Evolutionary conservation across 2,888 invertebrate species (phyloP).

Genomic region (Linnaemya tessellans): DNA sequence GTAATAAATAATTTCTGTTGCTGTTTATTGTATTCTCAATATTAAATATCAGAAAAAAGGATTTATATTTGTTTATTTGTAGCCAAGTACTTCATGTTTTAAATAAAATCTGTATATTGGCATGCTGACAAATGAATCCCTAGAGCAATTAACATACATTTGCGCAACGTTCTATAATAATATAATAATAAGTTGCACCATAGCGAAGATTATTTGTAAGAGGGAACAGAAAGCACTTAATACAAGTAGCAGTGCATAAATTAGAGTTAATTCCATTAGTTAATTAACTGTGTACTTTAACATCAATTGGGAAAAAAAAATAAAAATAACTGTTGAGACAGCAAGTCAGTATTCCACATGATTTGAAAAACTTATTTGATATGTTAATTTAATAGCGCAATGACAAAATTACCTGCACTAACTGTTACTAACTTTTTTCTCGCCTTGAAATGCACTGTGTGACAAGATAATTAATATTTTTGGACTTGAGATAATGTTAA

Average conservation of each 20-base stretch:
- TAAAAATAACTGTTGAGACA: too few species aligned
- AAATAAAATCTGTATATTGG: slow-evolving; percentile 36
- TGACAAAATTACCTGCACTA: too few species aligned
- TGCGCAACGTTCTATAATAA: slow-evolving; percentile 11
- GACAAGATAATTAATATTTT: too few species aligned
- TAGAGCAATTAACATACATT: slow-evolving; percentile 43
- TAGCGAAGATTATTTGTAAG: slow-evolving; percentile 13
- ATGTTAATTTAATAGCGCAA: too few species aligned
- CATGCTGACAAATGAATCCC: slow-evolving; percentile 53
- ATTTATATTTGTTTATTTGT: background rate
- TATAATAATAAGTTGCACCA: slow-evolving; percentile 19
- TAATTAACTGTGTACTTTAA: background rate
- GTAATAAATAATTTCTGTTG: slow-evolving; percentile 46
- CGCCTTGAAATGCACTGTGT: too few species aligned
- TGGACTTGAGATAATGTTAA: too few species aligned
- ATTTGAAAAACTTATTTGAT: too few species aligned
- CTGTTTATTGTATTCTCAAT: background rate
- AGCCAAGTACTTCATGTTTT: background rate
- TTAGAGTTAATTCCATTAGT: background rate
- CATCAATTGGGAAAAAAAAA: background rate
- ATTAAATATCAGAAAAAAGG: slow-evolving; percentile 22
- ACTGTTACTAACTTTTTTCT: too few species aligned
- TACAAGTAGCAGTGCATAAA: background rate
- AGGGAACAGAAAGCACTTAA: slow-evolving; percentile 25
- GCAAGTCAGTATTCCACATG: too few species aligned